Evolutionary conservation across 2,888 invertebrate genomes (phyloP).

Genomic region (Elegia similella): DNA sequence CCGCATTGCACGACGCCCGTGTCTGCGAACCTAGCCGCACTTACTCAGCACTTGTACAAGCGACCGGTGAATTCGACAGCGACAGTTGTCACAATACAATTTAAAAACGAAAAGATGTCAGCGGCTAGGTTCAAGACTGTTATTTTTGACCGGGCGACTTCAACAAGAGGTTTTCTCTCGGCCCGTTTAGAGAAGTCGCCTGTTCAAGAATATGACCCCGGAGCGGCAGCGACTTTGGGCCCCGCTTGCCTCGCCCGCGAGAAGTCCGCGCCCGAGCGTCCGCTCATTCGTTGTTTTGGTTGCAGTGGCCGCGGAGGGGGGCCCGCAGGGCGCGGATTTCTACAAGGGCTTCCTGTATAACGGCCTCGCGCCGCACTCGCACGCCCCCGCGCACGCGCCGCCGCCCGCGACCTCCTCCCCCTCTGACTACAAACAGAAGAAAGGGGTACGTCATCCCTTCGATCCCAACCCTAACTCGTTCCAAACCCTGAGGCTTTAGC

Average conservation of each 20-base stretch:
- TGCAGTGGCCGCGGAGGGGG: conserved; percentile 92
- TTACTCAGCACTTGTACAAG: too few relatives aligned
- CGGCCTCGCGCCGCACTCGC: conserved; percentile 75
- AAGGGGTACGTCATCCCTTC: conserved; percentile 70
- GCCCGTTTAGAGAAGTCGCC: too few relatives aligned
- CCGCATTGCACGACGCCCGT: conserved; percentile 34
- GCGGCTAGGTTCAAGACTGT: neutral
- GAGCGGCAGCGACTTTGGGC: conserved; percentile 7
- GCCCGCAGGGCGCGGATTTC: conserved; percentile 91
- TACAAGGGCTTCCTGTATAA: conserved; percentile 92
- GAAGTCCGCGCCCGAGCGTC: conserved; percentile 55
- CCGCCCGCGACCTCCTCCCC: conserved; percentile 52
- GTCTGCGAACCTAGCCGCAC: conserved; percentile 15
- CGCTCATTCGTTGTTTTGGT: conserved; percentile 63
- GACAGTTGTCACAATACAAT: too few relatives aligned
- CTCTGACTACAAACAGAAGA: conserved; percentile 78
- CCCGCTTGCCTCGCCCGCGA: conserved; percentile 28
- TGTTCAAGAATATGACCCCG: too few relatives aligned
- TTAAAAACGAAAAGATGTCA: neutral
- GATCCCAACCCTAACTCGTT: conserved; percentile 23
- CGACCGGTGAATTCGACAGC: too few relatives aligned
- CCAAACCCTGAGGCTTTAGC: conserved; percentile 24
- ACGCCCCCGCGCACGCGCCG: conserved; percentile 36
- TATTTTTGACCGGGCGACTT: too few relatives aligned
- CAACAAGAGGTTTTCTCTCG: too few relatives aligned